Evolutionary conservation across 2,797 vertebrate species (phyloP).

Genomic region (Siniperca obscura): DNA sequence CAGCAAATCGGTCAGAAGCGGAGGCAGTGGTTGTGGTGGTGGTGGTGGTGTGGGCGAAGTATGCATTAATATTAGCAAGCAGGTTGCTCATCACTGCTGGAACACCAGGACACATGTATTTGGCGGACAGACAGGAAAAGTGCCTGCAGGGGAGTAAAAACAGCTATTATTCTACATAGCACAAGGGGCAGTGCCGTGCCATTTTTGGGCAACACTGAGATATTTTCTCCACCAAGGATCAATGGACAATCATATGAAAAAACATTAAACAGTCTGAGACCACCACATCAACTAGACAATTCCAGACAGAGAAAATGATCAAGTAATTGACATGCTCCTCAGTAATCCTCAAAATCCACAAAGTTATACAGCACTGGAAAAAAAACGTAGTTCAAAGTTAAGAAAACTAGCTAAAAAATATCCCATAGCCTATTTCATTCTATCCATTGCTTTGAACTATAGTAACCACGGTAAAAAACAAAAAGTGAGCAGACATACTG

Average conservation of each 20-base stretch:
- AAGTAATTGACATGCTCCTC: background rate
- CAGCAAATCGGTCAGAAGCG: slow-evolving; percentile 96
- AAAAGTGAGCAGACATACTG: slow-evolving; percentile 1
- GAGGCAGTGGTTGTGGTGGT: slow-evolving; percentile 93
- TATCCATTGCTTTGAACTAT: background rate
- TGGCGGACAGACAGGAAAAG: slow-evolving; percentile 97
- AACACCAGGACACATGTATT: slow-evolving; percentile 98
- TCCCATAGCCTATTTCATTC: background rate
- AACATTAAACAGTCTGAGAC: background rate
- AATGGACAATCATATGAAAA: slow-evolving; percentile 14
- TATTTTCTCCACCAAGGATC: background rate
- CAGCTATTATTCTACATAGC: slow-evolving; percentile 29
- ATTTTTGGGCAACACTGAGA: background rate
- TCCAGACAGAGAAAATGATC: background rate
- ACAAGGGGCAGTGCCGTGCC: background rate
- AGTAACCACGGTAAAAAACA: slow-evolving; percentile 5
- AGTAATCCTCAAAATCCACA: slow-evolving; percentile 6
- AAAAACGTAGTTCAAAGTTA: background rate
- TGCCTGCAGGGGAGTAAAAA: slow-evolving; percentile 87
- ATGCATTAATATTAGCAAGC: slow-evolving; percentile 97
- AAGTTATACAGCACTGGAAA: background rate
- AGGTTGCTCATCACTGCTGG: slow-evolving; percentile 98
- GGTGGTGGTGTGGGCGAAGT: slow-evolving; percentile 96
- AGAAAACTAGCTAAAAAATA: background rate
- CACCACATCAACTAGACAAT: slow-evolving; percentile 2